These are phyloP conservation scores for Threskiornis aethiopicus DNA, from an alignment of 2,797 vertebrate species.

Conservation along the genomic window DNA sequence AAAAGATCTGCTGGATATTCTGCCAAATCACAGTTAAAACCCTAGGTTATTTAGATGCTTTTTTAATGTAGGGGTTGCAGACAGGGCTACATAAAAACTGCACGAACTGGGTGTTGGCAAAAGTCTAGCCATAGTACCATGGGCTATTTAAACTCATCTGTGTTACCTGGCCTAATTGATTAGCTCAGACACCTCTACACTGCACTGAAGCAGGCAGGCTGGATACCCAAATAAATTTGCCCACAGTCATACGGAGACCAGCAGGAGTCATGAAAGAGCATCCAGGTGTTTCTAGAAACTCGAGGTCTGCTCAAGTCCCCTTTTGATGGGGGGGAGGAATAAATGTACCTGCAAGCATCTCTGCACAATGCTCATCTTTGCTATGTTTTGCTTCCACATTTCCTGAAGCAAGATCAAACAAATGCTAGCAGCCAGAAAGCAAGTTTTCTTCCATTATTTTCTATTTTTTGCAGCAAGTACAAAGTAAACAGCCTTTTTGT, in stretches of 20 bases:
- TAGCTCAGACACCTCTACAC: not conserved
- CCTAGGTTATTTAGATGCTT: not conserved
- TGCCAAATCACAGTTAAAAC: not conserved
- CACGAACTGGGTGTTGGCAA: not conserved
- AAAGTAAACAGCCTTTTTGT: slow-evolving; percentile 60
- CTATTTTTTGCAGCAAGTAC: slow-evolving; percentile 16
- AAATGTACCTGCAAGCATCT: not conserved
- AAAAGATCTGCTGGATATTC: not conserved
- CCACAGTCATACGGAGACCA: not conserved
- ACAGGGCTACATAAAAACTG: not conserved
- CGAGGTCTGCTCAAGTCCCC: not conserved
- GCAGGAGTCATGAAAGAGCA: not conserved
- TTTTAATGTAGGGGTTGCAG: not conserved
- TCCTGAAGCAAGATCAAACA: slow-evolving; percentile 1
- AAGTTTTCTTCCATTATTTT: slow-evolving; percentile 38
- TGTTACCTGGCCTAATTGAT: not conserved
- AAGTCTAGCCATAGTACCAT: accelerated
- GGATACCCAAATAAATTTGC: not conserved
- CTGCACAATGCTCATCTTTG: not conserved
- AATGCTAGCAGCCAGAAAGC: slow-evolving; percentile 27
- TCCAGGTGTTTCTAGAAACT: not conserved
- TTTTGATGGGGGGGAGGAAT: not conserved
- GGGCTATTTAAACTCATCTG: not conserved
- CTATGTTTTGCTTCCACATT: not conserved
- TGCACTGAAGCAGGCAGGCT: not conserved